Base-by-base conservation (phyloP, 1,140 invertebrate species). In the Campoletis sonorensis region DNA sequence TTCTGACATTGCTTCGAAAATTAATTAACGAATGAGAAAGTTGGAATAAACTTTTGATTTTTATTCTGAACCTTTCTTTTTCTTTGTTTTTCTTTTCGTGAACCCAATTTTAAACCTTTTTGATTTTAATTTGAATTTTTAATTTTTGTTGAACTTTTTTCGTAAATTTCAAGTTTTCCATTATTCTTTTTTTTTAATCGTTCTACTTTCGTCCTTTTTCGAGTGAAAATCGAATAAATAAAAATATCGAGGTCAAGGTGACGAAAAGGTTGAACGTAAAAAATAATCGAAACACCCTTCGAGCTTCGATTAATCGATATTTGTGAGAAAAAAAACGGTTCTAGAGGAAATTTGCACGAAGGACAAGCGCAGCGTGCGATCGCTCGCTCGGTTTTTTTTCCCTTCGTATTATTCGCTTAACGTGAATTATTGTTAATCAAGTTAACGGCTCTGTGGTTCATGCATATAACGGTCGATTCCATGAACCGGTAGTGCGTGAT, bases 361-460 rank as follows among this genome's bases (percentile, higher is more conserved):
- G 18, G 18, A 23, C 3, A 26, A 64, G 13, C 51, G 27, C 51
- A 33, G 23, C 51, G 75, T 77, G 75, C 58, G 75, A 77, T 77
- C 75, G n/a, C 58, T 21, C 23, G 37, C 40, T 40, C 51, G 40
- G 33, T 18, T 49, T 40, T 23, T 64, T 64, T 10, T 23, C 13
- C 61, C 61, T 27, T 64, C 21, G 54, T 71, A 10, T 40, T 13
- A 3, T 30, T 27, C 72, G 33, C 71, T 37, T 58, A 1, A 26
- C 61, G 79, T 79, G 81, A 82, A 79, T 82, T 82, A 82, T 82
- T 71, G 16, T 79, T 79, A 79, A 82, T 82, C 68, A 37, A 68
- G 68, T 82, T 79, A 82, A 82, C 81, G 81, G 71, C 5, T 13
- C 40, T 13, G 40, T 13, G 40, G 18, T 21, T 18, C 26, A 13